phyloP scores from a whole-genome alignment of 2,113 vertebrate genomes.

The human region GRCh38 chr5:132892501-132893000 shows the following conservation, averaged over 20 bases:
- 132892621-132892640: not conserved
- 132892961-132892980: not conserved
- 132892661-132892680: not conserved
- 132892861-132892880: slow-evolving; percentile 15
- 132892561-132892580: not conserved
- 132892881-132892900: not conserved
- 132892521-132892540: slow-evolving; percentile 3
- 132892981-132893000: not conserved
- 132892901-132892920: not conserved
- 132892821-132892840: not conserved
- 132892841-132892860: not conserved
- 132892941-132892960: not conserved
- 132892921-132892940: not conserved
- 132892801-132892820: not conserved
- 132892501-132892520: slow-evolving; percentile 61
- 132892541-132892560: not conserved
- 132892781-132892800: not conserved
- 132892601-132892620: not conserved
- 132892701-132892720: not conserved
- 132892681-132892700: not conserved
- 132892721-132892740: not conserved
- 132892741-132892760: not conserved
- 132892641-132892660: not conserved
- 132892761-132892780: not conserved
- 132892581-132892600: not conserved